phyloP scores from a whole-genome alignment of 2,888 invertebrate genomes.

The Caenorhabditis macrosperma region DNA sequence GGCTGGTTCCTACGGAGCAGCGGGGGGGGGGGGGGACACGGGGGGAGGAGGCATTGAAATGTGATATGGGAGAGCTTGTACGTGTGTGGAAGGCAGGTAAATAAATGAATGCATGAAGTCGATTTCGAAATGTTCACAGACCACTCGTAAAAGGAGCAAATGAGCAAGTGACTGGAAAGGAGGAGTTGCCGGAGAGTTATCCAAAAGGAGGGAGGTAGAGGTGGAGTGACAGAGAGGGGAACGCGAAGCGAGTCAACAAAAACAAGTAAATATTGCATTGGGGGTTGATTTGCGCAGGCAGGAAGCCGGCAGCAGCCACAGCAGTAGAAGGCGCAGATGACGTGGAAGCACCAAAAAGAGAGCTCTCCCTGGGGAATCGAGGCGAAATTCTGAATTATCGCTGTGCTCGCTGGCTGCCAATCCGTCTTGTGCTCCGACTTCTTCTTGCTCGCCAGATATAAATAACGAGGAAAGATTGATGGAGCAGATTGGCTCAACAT shows the following conservation, averaged over 20 bases:
- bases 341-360: background rate
- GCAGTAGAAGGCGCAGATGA: slow-evolving; percentile 8
- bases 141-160: background rate
- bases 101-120: slow-evolving; percentile 25
- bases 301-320: background rate
- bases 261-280: slow-evolving; percentile 52
- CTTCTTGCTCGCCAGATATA: background rate
- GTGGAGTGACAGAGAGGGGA: background rate
- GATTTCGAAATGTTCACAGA: slow-evolving; percentile 26
- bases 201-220: background rate
- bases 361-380: background rate
- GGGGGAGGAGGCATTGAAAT: slow-evolving; percentile 25
- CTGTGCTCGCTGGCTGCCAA: background rate
- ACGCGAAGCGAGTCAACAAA: slow-evolving; percentile 41
- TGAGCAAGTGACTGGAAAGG: background rate
- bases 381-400: slow-evolving; percentile 3
- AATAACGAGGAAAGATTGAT: slow-evolving; percentile 26
- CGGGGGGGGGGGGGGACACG: slow-evolving; percentile 17
- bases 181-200: background rate
- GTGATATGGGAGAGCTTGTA: slow-evolving; percentile 49
- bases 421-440: background rate
- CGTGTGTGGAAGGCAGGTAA: slow-evolving; percentile 44
- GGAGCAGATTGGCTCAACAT: slow-evolving; percentile 4
- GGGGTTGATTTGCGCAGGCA: slow-evolving; percentile 34
- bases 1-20: slow-evolving; percentile 22